A percentile compares a stretch with the other conserved stretches of the same genome.
Conservation (phyloP, 2,888 invertebrate genomes). For the Eudasyphora cyanicolor region DNA sequence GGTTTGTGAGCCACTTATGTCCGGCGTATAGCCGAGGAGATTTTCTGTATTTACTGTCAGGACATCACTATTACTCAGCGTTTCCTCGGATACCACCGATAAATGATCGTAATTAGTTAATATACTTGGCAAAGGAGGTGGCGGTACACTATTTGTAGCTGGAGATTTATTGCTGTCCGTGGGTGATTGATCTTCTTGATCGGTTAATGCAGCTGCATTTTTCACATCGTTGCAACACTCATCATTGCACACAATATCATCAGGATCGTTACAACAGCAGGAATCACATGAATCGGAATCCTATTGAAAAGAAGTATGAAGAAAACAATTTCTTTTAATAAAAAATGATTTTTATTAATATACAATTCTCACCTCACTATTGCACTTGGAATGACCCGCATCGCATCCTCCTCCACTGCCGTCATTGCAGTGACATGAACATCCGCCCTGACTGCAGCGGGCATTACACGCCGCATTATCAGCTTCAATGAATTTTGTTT, state of each 20-base stretch:
- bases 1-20: constrained; percentile 72
- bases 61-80: constrained; percentile 78
- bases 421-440: constrained; percentile 69
- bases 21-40: constrained; percentile 68
- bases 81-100: constrained; percentile 89
- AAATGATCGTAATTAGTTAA: constrained; percentile 84
- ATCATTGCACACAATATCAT: constrained; percentile 72
- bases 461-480: constrained; percentile 69
- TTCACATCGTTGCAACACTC: constrained; percentile 72
- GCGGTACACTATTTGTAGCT: constrained; percentile 33
- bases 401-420: constrained; percentile 73
- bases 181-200: constrained; percentile 59
- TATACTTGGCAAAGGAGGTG: constrained; percentile 60
- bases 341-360: not conserved
- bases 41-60: constrained; percentile 69
- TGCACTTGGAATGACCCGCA: constrained; percentile 68
- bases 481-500: constrained; percentile 80
- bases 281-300: constrained; percentile 79
- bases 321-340: not conserved
- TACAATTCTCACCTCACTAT: constrained; percentile 74
- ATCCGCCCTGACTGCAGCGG: constrained; percentile 72
- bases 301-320: constrained; percentile 67
- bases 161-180: constrained; percentile 6
- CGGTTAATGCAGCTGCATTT: constrained; percentile 66
- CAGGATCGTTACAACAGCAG: constrained; percentile 73